Conservation (phyloP, 2,888 invertebrate species). For the Mythimna loreyi region DNA sequence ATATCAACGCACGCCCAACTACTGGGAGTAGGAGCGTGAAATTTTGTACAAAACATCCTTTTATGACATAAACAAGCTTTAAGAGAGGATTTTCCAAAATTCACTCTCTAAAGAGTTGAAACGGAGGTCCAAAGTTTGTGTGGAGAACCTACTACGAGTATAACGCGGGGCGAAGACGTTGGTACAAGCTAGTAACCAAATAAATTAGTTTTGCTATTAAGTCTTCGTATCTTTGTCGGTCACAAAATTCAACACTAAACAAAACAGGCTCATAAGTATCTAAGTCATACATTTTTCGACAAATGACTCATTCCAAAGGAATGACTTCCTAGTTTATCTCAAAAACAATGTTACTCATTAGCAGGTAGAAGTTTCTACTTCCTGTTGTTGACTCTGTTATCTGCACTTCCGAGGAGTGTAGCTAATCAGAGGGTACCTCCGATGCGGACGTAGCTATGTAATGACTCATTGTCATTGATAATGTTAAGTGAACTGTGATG, state of each 20-base stretch:
- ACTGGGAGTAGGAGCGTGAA: no score
- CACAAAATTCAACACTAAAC: not conserved
- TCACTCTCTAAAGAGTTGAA: no score
- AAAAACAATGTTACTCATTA: conserved; percentile 49
- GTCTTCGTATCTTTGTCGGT: no score
- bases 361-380: conserved; percentile 36
- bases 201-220: no score
- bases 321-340: conserved; percentile 45
- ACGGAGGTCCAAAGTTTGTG: no score
- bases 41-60: no score
- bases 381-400: conserved; percentile 46
- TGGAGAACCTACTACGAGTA: no score
- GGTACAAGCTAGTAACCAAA: no score
- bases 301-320: conserved; percentile 1
- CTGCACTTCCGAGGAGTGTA: conserved; percentile 50
- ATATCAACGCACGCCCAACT: no score
- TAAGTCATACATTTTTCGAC: conserved; percentile 7
- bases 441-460: conserved; percentile 10
- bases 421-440: conserved; percentile 38
- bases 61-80: no score
- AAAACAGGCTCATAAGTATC: conserved; percentile 9
- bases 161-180: no score
- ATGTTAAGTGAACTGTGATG: conserved; percentile 19
- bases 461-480: conserved; percentile 41
- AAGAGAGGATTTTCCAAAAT: no score